Conservation (phyloP, 2,113 vertebrate genomes). For the Antigone vipio region DNA sequence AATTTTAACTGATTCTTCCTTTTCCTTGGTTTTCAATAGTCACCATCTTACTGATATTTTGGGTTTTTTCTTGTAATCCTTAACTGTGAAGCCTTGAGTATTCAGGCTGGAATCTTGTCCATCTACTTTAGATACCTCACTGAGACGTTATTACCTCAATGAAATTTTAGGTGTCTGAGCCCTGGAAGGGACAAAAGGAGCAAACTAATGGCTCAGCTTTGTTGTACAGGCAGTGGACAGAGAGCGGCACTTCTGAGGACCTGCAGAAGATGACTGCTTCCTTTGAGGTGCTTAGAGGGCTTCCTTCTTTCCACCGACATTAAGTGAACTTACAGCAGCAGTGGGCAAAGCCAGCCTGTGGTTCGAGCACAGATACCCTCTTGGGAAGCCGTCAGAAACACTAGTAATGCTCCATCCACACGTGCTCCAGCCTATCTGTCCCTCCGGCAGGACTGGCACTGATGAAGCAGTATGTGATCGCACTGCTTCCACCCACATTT, state of each 20-base stretch:
- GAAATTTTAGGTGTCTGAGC: background rate
- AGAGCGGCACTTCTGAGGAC: background rate
- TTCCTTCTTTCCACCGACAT: background rate
- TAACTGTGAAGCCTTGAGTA: background rate
- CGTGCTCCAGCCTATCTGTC: background rate
- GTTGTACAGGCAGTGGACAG: background rate
- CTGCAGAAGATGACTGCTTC: background rate
- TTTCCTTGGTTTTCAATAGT: background rate
- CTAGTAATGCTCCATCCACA: background rate
- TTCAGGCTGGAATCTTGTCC: background rate
- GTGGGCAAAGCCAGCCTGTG: background rate
- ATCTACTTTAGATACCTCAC: background rate
- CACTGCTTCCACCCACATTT: conserved; percentile 24
- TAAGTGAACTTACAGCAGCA: background rate
- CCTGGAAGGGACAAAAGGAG: background rate
- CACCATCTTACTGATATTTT: background rate
- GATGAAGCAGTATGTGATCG: background rate
- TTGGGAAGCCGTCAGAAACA: background rate
- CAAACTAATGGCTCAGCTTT: background rate
- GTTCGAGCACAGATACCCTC: background rate
- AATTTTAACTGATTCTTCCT: background rate
- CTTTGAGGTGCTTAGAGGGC: background rate
- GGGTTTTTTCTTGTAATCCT: background rate
- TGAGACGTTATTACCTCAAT: background rate
- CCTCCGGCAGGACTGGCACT: background rate